Percentiles rank a stretch among this genome's conserved stretches.
Evolutionary conservation across 1,140 invertebrate species (phyloP).

Genomic region (Procambarus clarkii): DNA sequence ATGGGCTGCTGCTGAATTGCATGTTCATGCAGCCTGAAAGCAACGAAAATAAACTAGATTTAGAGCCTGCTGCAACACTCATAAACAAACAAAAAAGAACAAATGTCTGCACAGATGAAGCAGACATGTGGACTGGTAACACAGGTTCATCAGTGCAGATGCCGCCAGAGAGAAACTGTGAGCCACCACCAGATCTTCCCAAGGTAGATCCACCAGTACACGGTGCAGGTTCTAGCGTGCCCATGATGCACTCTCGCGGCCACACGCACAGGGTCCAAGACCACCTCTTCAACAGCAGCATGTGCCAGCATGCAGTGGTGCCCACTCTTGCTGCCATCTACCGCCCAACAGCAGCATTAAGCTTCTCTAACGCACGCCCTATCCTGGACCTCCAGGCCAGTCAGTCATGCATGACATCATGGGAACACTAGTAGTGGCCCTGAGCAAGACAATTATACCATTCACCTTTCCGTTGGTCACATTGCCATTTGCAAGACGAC

Average conservation of each 20-base stretch:
- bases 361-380: slow-evolving; percentile 4
- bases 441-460: slow-evolving; percentile 1
- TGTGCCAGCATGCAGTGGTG: slow-evolving; percentile 15
- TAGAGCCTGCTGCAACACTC: not conserved
- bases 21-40: not conserved
- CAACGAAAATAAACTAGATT: not conserved
- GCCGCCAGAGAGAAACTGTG: not conserved
- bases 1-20: not conserved
- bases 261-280: not conserved
- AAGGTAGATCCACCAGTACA: slow-evolving; percentile 8
- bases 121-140: not conserved
- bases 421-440: not conserved
- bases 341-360: not conserved
- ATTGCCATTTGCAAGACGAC: not conserved
- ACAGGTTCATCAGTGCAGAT: slow-evolving; percentile 11
- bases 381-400: not conserved
- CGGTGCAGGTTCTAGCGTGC: not conserved
- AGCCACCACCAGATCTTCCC: not conserved
- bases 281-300: slow-evolving; percentile 20
- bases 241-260: not conserved
- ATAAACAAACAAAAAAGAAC: not conserved
- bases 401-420: slow-evolving; percentile 26
- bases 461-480: slow-evolving; percentile 19
- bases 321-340: slow-evolving; percentile 13
- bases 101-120: slow-evolving; percentile 13